Conservation (phyloP, 2,888 invertebrate genomes). For the Podotricha telesiphe region DNA sequence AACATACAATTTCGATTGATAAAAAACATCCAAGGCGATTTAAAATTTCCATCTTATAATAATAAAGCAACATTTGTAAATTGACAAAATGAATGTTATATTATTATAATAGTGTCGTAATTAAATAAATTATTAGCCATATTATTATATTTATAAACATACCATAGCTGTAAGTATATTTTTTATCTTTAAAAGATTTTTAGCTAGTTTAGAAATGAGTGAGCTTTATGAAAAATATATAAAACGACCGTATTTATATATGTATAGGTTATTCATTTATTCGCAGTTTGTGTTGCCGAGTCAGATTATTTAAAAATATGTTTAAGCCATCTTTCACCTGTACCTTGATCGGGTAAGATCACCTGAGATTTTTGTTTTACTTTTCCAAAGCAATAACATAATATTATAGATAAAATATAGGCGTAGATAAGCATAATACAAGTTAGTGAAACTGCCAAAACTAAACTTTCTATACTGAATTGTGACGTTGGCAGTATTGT, state of each 20-base stretch:
- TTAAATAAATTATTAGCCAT: slow-evolving; percentile 80
- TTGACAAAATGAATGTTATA: slow-evolving; percentile 50
- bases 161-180: slow-evolving; percentile 81
- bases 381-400: slow-evolving; percentile 80
- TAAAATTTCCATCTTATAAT: slow-evolving; percentile 55
- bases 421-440: slow-evolving; percentile 67
- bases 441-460: slow-evolving; percentile 73
- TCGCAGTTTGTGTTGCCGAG: slow-evolving; percentile 54
- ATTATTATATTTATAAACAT: slow-evolving; percentile 82
- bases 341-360: slow-evolving; percentile 64
- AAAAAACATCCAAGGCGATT: slow-evolving; percentile 70
- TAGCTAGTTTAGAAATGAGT: slow-evolving; percentile 80
- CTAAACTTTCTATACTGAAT: slow-evolving; percentile 57
- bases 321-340: slow-evolving; percentile 74
- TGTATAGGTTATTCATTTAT: slow-evolving; percentile 58
- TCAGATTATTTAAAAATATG: slow-evolving; percentile 67
- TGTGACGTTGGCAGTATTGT: slow-evolving; percentile 65
- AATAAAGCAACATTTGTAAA: slow-evolving; percentile 55
- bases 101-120: slow-evolving; percentile 69
- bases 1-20: slow-evolving; percentile 34
- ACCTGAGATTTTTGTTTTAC: slow-evolving; percentile 68
- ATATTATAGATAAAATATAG: slow-evolving; percentile 62
- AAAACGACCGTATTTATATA: slow-evolving; percentile 63
- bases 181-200: slow-evolving; percentile 78
- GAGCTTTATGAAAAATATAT: slow-evolving; percentile 72